Evolutionary conservation across 2,113 vertebrate genomes (phyloP), one percentile per base, ranked within the genome.

Genomic region (Gadus macrocephalus): DNA sequence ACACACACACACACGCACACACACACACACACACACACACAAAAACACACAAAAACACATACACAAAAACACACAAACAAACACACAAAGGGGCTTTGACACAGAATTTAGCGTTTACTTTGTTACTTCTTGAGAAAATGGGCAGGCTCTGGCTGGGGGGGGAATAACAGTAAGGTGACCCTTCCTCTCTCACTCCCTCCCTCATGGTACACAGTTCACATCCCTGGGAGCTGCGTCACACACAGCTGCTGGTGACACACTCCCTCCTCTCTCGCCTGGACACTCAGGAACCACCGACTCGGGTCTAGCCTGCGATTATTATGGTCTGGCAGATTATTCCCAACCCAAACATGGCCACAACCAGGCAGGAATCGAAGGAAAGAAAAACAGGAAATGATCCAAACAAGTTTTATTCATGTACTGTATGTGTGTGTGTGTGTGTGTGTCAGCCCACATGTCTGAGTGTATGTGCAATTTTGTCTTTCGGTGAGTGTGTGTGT

Each of bases 101-200:
- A 62, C 62, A 28, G 62, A 42, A 53, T 25, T 61, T 63, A 70
- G 62, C 42, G 68, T 80, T 62, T 72, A 75, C 79, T 71, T 86
- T 66, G 73, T 72, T 81, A 68, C 38, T 69, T 75, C 71, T 67
- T 76, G 70, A 80, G 82, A 86, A 81, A 81, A 69, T 65, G 62
- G 83, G 66, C 64, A 79, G 64, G 25, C 31, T 69, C 64, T 80
- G 6, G 42, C 78, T 70, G 74, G 76, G 76, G 78, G 82, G 77
- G 79, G 74, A 79, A 66, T 73, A 75, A 66, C 73, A 75, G 85
- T 72, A 76, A 86, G 74, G 35, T 65, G 71, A 89, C 81, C 76
- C 75, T 83, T 35, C 31, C 31, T 35, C 31, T 35, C 31, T 35
- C 31, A 11, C 87, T 81, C 80, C 76, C 85, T 85, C 81, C 78